Evolutionary conservation across 2,888 invertebrate species (phyloP).

Genomic region (Agrotis puta): DNA sequence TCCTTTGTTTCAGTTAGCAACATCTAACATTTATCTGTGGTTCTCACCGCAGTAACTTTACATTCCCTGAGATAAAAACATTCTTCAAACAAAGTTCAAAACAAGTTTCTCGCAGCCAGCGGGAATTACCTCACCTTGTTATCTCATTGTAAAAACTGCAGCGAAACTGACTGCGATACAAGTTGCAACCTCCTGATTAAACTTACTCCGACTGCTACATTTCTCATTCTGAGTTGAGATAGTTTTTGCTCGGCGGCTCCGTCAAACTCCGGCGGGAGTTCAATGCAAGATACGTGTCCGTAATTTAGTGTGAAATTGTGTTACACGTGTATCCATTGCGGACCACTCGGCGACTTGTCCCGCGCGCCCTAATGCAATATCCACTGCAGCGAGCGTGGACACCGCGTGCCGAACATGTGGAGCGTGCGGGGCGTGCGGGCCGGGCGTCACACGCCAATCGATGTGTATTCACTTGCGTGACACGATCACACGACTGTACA

Average conservation of each 20-base stretch:
- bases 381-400: conserved; percentile 14
- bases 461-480: conserved; percentile 27
- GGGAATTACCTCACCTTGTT: conserved; percentile 30
- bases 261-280: conserved; percentile 46
- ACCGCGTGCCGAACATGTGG: neutral
- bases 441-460: neutral
- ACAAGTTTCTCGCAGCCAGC: conserved; percentile 11
- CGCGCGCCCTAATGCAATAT: conserved; percentile 36
- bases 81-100: conserved; percentile 30
- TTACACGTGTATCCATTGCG: conserved; percentile 36
- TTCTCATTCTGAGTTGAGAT: conserved; percentile 39
- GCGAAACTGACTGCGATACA: conserved; percentile 36
- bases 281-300: conserved; percentile 35
- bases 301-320: conserved; percentile 39
- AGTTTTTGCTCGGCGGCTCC: conserved; percentile 45
- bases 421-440: neutral
- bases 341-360: conserved; percentile 7
- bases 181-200: conserved; percentile 42
- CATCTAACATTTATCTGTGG: conserved; percentile 4
- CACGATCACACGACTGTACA: neutral
- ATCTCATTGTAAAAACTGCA: conserved; percentile 42
- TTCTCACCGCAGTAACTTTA: neutral
- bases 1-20: conserved; percentile 5
- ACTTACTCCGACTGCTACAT: conserved; percentile 35
- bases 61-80: conserved; percentile 13